Conservation (phyloP, 2,797 vertebrate genomes). For the Neosilurus mollespiculum region DNA sequence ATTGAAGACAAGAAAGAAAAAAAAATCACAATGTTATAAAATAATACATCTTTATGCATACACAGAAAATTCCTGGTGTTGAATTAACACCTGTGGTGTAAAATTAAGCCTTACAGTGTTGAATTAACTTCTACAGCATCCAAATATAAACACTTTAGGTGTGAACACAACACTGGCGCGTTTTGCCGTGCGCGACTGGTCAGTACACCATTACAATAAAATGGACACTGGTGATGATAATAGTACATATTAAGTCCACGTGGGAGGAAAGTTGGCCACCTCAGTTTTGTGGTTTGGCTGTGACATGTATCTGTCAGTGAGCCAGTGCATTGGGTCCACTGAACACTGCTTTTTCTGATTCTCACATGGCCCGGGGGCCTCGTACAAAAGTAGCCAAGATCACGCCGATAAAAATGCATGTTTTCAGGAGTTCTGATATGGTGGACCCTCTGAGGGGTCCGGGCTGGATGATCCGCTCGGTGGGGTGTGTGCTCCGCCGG, state of each 20-base stretch:
- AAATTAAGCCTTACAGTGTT: slow-evolving; percentile 20
- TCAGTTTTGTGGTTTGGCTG: slow-evolving; percentile 53
- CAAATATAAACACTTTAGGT: slow-evolving; percentile 52
- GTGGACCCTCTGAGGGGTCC: slow-evolving; percentile 70
- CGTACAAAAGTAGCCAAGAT: slow-evolving; percentile 1
- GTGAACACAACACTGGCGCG: slow-evolving; percentile 18
- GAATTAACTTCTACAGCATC: slow-evolving; percentile 57
- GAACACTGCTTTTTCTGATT: slow-evolving; percentile 60
- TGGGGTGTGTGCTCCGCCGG: slow-evolving; percentile 74
- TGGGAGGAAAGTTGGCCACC: slow-evolving; percentile 58
- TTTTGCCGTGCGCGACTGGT: slow-evolving; percentile 28
- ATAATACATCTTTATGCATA: slow-evolving; percentile 69
- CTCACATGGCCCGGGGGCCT: slow-evolving; percentile 41
- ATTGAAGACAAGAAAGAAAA: slow-evolving; percentile 48
- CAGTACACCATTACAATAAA: slow-evolving; percentile 49
- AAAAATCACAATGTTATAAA: slow-evolving; percentile 72
- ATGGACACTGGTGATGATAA: slow-evolving; percentile 61
- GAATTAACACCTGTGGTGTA: neutral
- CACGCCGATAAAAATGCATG: neutral
- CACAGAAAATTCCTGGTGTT: slow-evolving; percentile 7
- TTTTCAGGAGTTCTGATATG: slow-evolving; percentile 68
- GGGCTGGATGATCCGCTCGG: slow-evolving; percentile 76
- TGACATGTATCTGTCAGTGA: slow-evolving; percentile 54
- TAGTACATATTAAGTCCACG: slow-evolving; percentile 57
- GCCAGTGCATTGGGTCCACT: slow-evolving; percentile 61